These are phyloP conservation scores for Pangasius macronema DNA, from an alignment of 2,797 vertebrate genomes.

Conservation along the genomic window DNA sequence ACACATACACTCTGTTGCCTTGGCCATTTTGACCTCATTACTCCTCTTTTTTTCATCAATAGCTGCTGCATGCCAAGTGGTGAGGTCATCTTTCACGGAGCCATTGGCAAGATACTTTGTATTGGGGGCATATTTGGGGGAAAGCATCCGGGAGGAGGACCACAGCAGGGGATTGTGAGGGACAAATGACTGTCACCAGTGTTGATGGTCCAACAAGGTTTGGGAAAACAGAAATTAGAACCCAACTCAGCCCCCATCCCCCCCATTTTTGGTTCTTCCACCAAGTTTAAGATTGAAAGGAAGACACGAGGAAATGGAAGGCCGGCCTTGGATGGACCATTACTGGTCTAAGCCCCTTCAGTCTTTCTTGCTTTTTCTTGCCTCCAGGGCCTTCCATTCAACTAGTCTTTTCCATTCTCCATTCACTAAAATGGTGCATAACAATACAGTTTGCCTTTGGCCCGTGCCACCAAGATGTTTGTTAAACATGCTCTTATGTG, in stretches of 20 bases:
- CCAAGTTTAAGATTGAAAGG: conserved; percentile 65
- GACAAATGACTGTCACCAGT: conserved; percentile 43
- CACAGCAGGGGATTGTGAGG: conserved; percentile 40
- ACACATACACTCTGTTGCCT: conserved; percentile 53
- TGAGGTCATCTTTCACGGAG: conserved; percentile 76
- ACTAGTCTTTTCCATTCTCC: conserved; percentile 52
- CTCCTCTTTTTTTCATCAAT: conserved; percentile 62
- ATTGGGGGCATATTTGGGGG: conserved; percentile 40
- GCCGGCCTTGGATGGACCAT: conserved; percentile 59
- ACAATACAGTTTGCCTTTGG: conserved; percentile 69
- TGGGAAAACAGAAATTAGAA: conserved; percentile 54
- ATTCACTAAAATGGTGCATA: conserved; percentile 76
- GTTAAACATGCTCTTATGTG: conserved; percentile 73
- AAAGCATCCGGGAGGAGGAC: conserved; percentile 22
- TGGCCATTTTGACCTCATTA: conserved; percentile 76
- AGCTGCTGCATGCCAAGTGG: conserved; percentile 68
- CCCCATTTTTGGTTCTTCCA: conserved; percentile 53
- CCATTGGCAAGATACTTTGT: conserved; percentile 67
- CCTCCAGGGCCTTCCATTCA: conserved; percentile 62
- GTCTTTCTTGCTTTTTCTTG: conserved; percentile 59
- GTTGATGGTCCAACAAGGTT: conserved; percentile 60
- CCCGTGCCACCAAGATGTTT: conserved; percentile 64
- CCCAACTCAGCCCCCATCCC: conserved; percentile 23
- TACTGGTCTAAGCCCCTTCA: conserved; percentile 65
- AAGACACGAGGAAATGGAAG: conserved; percentile 50